These are phyloP conservation scores for Oscheius sp. DNA, from an alignment of 2,888 invertebrate genomes.

Conservation along the genomic window DNA sequence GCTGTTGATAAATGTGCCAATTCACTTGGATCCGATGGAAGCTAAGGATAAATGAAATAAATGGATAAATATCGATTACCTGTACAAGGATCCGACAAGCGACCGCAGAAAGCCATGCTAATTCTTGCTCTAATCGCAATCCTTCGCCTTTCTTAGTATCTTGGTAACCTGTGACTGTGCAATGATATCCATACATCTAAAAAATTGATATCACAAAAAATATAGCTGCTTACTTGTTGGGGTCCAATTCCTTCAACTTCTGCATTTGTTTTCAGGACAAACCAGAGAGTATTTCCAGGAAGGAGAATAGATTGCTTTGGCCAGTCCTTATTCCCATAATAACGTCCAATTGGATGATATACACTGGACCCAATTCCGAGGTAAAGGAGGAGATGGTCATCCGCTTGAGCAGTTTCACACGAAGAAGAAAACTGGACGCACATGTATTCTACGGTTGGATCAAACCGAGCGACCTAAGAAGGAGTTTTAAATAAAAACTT, in stretches of 20 bases:
- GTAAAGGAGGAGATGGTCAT: constrained; percentile 82
- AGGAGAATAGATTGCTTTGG: constrained; percentile 79
- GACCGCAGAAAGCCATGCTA: constrained; percentile 67
- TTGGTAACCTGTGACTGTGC: constrained; percentile 65
- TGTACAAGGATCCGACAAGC: constrained; percentile 67
- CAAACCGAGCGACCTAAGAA: constrained; percentile 82
- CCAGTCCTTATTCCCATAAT: constrained; percentile 78
- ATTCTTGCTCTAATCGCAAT: constrained; percentile 66
- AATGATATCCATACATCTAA: constrained; percentile 68
- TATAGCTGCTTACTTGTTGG: constrained; percentile 41
- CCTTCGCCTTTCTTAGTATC: constrained; percentile 43
- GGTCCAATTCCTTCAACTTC: constrained; percentile 55
- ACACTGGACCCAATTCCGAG: constrained; percentile 66
- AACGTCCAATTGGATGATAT: constrained; percentile 73
- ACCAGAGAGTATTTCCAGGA: constrained; percentile 86
- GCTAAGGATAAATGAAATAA: too few species aligned
- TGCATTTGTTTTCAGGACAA: constrained; percentile 90
- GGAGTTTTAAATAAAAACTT: neutral
- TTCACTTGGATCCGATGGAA: constrained; percentile 49
- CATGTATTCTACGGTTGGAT: constrained; percentile 88
- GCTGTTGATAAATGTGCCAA: constrained; percentile 75
- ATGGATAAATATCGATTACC: constrained; percentile 19
- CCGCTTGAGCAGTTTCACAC: constrained; percentile 80
- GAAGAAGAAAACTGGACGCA: constrained; percentile 87
- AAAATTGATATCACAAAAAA: neutral